phyloP scores from a whole-genome alignment of 1,140 invertebrate species.

The Hylaeus volcanicus region DNA sequence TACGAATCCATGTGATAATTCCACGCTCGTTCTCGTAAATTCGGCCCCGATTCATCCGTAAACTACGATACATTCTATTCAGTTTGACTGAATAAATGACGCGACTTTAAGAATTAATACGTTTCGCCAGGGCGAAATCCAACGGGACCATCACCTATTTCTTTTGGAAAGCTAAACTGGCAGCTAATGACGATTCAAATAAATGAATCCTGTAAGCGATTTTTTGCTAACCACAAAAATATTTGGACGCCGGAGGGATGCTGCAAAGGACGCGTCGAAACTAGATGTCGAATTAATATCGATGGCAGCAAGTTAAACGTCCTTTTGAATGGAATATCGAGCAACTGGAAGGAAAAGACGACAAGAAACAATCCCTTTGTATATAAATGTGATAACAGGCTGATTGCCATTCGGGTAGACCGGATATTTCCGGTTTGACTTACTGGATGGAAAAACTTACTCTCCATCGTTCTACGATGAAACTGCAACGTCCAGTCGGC shows the following conservation, averaged over 20 bases:
- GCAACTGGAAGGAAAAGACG: background rate
- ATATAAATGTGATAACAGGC: slow-evolving; percentile 1
- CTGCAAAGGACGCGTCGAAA: background rate
- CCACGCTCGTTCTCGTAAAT: slow-evolving; percentile 28
- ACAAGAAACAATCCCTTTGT: slow-evolving; percentile 21
- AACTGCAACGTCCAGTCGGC: too few species aligned
- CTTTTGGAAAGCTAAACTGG: too few species aligned
- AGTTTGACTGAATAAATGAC: slow-evolving; percentile 16
- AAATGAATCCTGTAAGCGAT: background rate
- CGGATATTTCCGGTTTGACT: background rate
- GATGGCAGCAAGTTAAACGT: slow-evolving; percentile 21
- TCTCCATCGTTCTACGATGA: too few species aligned
- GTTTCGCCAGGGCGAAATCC: background rate
- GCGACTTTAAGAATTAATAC: slow-evolving; percentile 28
- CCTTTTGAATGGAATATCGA: slow-evolving; percentile 23
- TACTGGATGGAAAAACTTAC: too few species aligned
- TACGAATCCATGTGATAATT: slow-evolving; percentile 55
- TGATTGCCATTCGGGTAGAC: background rate
- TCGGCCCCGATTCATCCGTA: background rate
- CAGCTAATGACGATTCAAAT: slow-evolving; percentile 11
- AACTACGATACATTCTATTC: slow-evolving; percentile 4
- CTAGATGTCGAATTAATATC: slow-evolving; percentile 53
- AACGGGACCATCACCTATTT: background rate
- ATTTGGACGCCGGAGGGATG: slow-evolving; percentile 10
- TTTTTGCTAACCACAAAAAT: background rate